Percentiles rank a stretch among this genome's conserved stretches.
Evolutionary conservation across 2,888 invertebrate species (phyloP).

Genomic region (Drosophila cracens): DNA sequence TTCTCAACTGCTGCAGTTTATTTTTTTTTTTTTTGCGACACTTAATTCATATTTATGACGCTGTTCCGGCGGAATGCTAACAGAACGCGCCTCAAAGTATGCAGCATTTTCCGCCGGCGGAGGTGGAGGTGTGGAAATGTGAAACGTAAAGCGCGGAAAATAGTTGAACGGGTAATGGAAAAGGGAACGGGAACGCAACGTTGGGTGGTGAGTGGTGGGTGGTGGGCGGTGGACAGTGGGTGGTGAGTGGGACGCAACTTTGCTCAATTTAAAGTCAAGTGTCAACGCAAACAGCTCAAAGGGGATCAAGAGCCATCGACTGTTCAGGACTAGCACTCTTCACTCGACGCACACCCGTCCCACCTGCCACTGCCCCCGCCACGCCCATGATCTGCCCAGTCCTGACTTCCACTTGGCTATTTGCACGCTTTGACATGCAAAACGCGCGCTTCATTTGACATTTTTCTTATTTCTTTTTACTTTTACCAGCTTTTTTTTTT

Average conservation of each 20-base stretch:
- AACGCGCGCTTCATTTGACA: conserved; percentile 79
- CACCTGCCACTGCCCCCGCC: not conserved
- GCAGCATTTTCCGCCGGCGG: conserved; percentile 28
- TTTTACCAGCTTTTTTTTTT: conserved; percentile 5
- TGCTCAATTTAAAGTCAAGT: conserved; percentile 78
- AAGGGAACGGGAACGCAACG: not conserved
- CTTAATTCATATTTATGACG: conserved; percentile 76
- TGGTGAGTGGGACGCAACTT: conserved; percentile 23
- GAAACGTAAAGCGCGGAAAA: conserved; percentile 9
- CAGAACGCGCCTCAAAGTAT: conserved; percentile 61
- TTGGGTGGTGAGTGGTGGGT: not conserved
- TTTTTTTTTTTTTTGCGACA: conserved; percentile 44
- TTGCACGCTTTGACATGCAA: conserved; percentile 76
- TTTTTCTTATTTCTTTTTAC: conserved; percentile 59
- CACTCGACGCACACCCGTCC: not conserved
- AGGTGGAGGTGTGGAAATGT: conserved; percentile 11
- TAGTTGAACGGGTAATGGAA: not conserved
- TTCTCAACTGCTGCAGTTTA: conserved; percentile 37
- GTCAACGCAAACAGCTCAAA: conserved; percentile 75
- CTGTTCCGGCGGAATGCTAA: conserved; percentile 24
- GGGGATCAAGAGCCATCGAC: conserved; percentile 60
- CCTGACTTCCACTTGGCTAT: conserved; percentile 31
- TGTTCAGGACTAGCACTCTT: conserved; percentile 59
- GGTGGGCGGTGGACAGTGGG: not conserved
- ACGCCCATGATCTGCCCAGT: not conserved